Base-by-base conservation (phyloP, 2,113 vertebrate species). In the Spermophilus dauricus region DNA sequence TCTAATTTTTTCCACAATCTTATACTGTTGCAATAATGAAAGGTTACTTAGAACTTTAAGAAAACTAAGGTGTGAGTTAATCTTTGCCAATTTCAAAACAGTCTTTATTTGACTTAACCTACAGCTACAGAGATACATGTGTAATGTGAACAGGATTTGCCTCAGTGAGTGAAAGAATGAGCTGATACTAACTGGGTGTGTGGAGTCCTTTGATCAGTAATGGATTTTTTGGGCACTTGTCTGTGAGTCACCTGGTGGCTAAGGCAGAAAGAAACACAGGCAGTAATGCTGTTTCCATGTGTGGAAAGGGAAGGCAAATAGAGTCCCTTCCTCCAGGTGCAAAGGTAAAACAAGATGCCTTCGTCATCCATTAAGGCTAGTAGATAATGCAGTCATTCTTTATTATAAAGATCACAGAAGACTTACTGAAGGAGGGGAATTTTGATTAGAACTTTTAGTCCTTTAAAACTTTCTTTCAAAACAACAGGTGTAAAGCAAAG, bases 1-100 rank as follows among this genome's bases (percentile, higher is more conserved):
- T 96, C 45, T 94, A 45, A 78, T 61, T 61, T 91, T 45, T 51
- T 91, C 85, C 78, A 48, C 16, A 26, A 63, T 78, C 67, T 67
- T 30, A 58, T 34, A 24, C 18, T 86, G 53, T 67, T 91, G 14
- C 34, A 73, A 11, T 63, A 82, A 34, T 82, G 70, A 86, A 85
- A 67, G 30, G 30, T 73, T 87, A 61, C 12, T 84, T 70, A 89
- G 63, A 24, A 88, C 17, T 78, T 42, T 89, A 26, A 30, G 48
- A 90, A 77, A 81, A 76, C 53, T 51, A 28, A 83, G 86, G 4
- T 63, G 26, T 63, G 26, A 86, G 53, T 77, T 76, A 72, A 67
- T 63, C 53, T 69, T 75, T 65, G 3, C 34, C 28, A 48, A 8
- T 80, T 93, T 95, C 89, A 17, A 82, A 72, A 34, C 4, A 73